These are phyloP conservation scores for Brachionus rotundiformis DNA, from an alignment of 1,140 invertebrate species.

Conservation along the genomic window DNA sequence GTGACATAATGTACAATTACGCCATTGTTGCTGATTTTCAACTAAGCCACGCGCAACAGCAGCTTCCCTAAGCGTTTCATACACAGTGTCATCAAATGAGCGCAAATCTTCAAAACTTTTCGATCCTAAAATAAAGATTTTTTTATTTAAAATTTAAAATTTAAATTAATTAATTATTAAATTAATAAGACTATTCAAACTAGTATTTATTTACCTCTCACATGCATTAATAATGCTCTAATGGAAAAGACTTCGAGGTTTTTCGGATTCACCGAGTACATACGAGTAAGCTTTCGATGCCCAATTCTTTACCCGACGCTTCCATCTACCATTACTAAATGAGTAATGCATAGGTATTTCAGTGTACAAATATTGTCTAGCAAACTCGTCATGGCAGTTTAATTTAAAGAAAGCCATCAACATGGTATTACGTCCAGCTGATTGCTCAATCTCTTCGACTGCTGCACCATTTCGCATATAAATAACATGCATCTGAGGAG, in stretches of 20 bases:
- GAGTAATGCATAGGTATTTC: neutral
- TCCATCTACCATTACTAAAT: neutral
- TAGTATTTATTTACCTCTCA: neutral
- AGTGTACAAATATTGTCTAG: neutral
- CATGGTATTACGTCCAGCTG: no score
- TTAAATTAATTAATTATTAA: no score
- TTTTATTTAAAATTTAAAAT: neutral
- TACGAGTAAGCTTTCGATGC: neutral
- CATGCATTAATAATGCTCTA: neutral
- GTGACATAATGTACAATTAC: no score
- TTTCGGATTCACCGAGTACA: neutral
- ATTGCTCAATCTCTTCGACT: no score
- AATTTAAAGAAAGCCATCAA: no score
- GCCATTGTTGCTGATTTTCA: neutral
- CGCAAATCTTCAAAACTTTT: neutral
- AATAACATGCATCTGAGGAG: neutral
- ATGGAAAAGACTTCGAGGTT: neutral
- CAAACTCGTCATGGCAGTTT: neutral
- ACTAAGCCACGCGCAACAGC: neutral
- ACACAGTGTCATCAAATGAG: neutral
- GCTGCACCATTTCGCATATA: conserved; percentile 23
- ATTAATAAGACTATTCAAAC: no score
- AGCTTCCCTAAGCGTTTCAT: neutral
- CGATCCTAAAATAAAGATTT: neutral
- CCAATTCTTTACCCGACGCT: neutral